A percentile compares a stretch with the other conserved stretches of the same genome.
These are phyloP conservation scores for Hydropotes inermis DNA, from an alignment of 2,113 vertebrate genomes.

Conservation along the genomic window DNA sequence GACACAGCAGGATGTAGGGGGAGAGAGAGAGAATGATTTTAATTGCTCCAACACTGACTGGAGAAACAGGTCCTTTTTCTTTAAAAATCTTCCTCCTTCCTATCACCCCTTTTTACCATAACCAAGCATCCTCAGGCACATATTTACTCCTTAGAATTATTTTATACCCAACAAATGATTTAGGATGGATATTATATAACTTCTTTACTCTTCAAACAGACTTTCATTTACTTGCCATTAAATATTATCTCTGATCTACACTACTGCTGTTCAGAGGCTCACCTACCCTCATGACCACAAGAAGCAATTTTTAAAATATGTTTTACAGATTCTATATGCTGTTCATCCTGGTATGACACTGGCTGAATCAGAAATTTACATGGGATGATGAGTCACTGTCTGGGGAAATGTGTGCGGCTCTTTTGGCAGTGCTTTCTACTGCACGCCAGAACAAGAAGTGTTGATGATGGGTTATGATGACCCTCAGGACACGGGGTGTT, in stretches of 20 bases:
- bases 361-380: background rate
- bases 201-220: background rate
- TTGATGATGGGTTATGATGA: rapidly evolving
- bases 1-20: background rate
- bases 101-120: background rate
- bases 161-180: background rate
- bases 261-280: background rate
- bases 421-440: background rate
- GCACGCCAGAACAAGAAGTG: rapidly evolving
- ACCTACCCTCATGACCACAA: background rate
- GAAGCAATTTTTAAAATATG: background rate
- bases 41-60: background rate
- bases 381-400: background rate
- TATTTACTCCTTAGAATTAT: background rate
- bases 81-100: background rate
- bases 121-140: background rate
- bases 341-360: background rate
- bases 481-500: rapidly evolving
- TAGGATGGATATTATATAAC: background rate
- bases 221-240: background rate
- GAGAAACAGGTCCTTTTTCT: background rate
- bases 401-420: background rate
- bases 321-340: background rate
- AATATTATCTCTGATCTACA: background rate
- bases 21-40: background rate